Evolutionary conservation across 2,797 vertebrate species (phyloP), one percentile per base, ranked within the genome.

Genomic region (Hybognathus amarus): DNA sequence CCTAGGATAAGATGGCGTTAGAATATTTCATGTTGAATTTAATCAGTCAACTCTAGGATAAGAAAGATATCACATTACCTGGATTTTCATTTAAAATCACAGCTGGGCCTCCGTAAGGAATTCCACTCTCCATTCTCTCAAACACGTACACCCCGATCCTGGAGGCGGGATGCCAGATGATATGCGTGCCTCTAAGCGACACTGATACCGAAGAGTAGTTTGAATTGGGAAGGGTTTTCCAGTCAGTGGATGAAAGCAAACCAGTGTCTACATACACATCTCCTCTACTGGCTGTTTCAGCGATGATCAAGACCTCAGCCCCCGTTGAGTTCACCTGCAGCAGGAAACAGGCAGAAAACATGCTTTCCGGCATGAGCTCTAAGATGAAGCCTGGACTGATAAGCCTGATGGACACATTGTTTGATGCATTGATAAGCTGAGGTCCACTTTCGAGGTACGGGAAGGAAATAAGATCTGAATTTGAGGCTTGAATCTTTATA

Each of bases 121-220:
- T 1, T 0, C 0, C 0, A 0, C 0, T 0, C 0, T 15, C 24
- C 0, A 1, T 6, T n/a, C 63, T 89, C 1, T 88, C 0, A 12
- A 87, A 82, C 70, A 59, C 40, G 13, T 95, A 95, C 30, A 93
- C 93, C 0, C 84, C 92, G 76, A 95, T 94, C 11, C 11, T 90
- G 20, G 89, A 85, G 12, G 61, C 79, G 0, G 2, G 6, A 76
- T 95, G 94, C 94, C 94, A 95, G 82, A 95, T 54, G 42, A 92
- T 0, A 0, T 30, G 84, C 1, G 63, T 42, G 0, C 79, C 0
- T 0, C 0, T 0, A 17, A 93, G 18, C 0, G 0, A 0, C 6
- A 89, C 3, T 0, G 0, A 0, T 0, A 63, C 42, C 0, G 88
- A 92, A 17, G 89, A 85, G 20, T 91, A 93, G 0, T 38, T 0